Base-by-base conservation (phyloP, 2,888 invertebrate genomes). In the Uloborus plumipes region DNA sequence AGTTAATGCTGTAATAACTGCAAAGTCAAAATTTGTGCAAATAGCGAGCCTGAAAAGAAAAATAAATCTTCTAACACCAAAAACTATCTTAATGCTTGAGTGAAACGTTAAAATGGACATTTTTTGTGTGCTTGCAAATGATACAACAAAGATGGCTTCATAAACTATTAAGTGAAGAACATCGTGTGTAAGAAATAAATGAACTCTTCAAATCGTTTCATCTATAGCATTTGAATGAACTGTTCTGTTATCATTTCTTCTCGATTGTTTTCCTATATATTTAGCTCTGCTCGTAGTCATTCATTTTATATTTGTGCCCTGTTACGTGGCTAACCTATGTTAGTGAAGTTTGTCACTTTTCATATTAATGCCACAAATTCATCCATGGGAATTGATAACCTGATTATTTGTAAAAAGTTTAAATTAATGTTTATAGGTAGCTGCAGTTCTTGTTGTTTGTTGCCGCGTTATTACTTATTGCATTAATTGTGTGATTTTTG, bases 391-490 rank as follows among this genome's bases (percentile, higher is more conserved):
- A 61, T 47, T 80, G 62, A 80, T 69, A 55, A 78, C 62, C 51
- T 69, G 59, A 66, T 67, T 80, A 66, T 73, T 53, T 79, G 80
- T 80, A 79, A 49, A 79, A 72, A 67, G 79, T 72, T 58, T 66
- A 72, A 61, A 72, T 79, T 79, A 59, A 66, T 72, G 66, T 72
- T 67, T 79, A 72, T 79, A 79, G 72, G 72, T 72, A 66, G 72
- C 72, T 66, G 64, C 58, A 47, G 55, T 62, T 59, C 50, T 49
- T 58, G 55, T 74, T 78, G 72, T 71, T 79, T 79, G 72, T 72
- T 79, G 72, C 78, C 51, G 71, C 65, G 58, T 70, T 55, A 61
- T 77, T 77, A 77, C 77, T 77, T 78, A 78, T 62, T 79, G 72
- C 66, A 72, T 79, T 61, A 79, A 53, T 79, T 64, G 77, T 71